Base-by-base conservation (phyloP, 2,888 invertebrate species). In the Cheilosia variabilis region DNA sequence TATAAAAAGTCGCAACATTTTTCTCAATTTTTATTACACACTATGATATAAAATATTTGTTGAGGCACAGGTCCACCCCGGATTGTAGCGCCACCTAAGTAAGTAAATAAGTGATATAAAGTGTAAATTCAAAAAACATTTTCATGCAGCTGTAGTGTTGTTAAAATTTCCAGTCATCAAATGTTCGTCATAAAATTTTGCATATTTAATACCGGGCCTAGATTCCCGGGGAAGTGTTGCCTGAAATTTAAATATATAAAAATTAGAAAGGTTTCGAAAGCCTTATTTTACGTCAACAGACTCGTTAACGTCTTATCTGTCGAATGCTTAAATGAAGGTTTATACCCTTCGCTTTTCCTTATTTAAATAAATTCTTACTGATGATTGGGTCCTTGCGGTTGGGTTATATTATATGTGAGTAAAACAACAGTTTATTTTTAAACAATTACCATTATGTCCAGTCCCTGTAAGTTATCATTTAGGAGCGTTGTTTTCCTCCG, bases 151-250 rank as follows among this genome's bases (percentile, higher is more conserved):
- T 27, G 60, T 17, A 22, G 37, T 37, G 24, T 72, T 82, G 57
- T 53, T 73, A 24, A 87, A 81, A 31, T 22, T 82, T 34, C 87
- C 87, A 10, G 87, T 82, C 87, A 87, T 87, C 41, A 87, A 71
- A 60, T 87, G 87, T 27, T 87, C 87, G 47, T 87, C 87, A 37
- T 78, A 82, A 34, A 87, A 87, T 15, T 87, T 87, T 65, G 87
- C 87, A 58, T 87, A 87, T 31, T 87, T 87, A 19, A 87, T 63
- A 13, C 87, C 87, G 4, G 82, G 82, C 22, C 78, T 72, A 22
- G 82, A 65, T 45, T 65, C 81, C 27, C 87, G 53, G 19, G 82
- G 87, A 53, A 63, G 47, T 4, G 78, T 50, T 13, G 62, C 68
- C 86, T 86, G 10, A 24, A 58, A 34, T 22, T 27, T 15, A 65